Conservation (phyloP, 2,888 invertebrate genomes). For the Chloroclysta siterata region DNA sequence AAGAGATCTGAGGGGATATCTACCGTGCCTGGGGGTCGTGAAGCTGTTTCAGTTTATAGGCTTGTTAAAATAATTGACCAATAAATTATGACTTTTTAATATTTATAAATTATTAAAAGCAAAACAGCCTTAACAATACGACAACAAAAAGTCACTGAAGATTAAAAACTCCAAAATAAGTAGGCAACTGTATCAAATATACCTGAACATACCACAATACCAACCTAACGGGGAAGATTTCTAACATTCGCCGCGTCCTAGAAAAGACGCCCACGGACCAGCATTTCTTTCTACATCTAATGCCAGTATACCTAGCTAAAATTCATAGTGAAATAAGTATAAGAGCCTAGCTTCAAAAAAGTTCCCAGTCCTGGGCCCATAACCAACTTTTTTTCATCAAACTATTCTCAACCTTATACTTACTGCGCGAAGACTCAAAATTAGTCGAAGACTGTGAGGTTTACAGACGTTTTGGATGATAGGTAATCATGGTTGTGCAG, state of each 20-base stretch:
- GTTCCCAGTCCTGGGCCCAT: slow-evolving; percentile 34
- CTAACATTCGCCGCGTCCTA: slow-evolving; percentile 79
- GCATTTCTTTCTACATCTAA: slow-evolving; percentile 82
- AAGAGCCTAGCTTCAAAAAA: slow-evolving; percentile 81
- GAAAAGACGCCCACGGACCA: slow-evolving; percentile 78
- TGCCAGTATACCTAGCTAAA: slow-evolving; percentile 77
- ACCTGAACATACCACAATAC: slow-evolving; percentile 37
- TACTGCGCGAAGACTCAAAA: slow-evolving; percentile 34
- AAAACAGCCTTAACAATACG: neutral
- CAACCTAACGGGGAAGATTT: slow-evolving; percentile 66
- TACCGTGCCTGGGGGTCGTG: too few relatives aligned
- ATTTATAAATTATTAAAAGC: too few relatives aligned
- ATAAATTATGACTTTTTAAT: too few relatives aligned
- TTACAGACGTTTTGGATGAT: slow-evolving; percentile 53
- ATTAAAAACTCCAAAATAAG: neutral
- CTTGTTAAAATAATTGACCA: too few relatives aligned
- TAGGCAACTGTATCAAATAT: slow-evolving; percentile 7
- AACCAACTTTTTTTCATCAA: slow-evolving; percentile 2
- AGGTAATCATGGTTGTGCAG: slow-evolving; percentile 71
- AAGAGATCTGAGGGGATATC: too few relatives aligned
- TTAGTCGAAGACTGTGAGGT: slow-evolving; percentile 32
- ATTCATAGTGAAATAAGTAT: slow-evolving; percentile 84
- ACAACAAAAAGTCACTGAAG: neutral
- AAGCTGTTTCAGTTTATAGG: too few relatives aligned
- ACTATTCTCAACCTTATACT: neutral